These are phyloP conservation scores for Anastrepha obliqua DNA, from an alignment of 1,140 invertebrate genomes.

Conservation along the genomic window DNA sequence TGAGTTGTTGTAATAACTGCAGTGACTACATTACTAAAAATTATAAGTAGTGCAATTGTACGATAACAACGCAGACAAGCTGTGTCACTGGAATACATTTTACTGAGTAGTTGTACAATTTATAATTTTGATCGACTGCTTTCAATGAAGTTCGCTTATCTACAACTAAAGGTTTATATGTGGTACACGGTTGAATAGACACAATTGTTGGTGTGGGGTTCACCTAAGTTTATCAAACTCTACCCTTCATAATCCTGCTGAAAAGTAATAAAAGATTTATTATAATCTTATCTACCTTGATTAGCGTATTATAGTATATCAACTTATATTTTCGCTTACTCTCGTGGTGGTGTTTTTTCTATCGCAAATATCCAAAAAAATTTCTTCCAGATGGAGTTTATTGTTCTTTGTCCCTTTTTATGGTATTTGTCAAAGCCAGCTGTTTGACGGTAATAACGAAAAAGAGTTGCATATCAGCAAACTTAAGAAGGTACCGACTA, in stretches of 20 bases:
- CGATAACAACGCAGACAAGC: not conserved
- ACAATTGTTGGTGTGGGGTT: not conserved
- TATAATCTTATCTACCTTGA: not conserved
- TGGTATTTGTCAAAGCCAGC: not conserved
- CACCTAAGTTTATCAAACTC: not conserved
- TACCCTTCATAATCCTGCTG: not conserved
- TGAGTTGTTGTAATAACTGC: slow-evolving; percentile 35
- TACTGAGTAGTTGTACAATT: not conserved
- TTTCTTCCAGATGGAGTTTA: not conserved
- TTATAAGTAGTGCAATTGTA: not conserved
- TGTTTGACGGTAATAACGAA: not conserved
- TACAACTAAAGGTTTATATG: not conserved
- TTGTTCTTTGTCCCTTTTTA: slow-evolving; percentile 11
- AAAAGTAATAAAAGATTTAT: not conserved
- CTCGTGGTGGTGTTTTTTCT: too few relatives aligned
- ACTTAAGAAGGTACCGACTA: too few relatives aligned
- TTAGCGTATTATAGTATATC: not conserved
- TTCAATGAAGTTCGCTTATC: not conserved
- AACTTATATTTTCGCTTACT: not conserved
- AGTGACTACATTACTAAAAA: slow-evolving; percentile 13
- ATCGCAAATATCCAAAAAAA: too few relatives aligned
- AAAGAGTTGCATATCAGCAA: not conserved
- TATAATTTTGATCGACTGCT: not conserved
- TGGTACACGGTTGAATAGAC: not conserved
- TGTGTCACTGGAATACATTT: not conserved